Conservation (phyloP, 2,113 vertebrate genomes). For the Panthera tigris region DNA sequence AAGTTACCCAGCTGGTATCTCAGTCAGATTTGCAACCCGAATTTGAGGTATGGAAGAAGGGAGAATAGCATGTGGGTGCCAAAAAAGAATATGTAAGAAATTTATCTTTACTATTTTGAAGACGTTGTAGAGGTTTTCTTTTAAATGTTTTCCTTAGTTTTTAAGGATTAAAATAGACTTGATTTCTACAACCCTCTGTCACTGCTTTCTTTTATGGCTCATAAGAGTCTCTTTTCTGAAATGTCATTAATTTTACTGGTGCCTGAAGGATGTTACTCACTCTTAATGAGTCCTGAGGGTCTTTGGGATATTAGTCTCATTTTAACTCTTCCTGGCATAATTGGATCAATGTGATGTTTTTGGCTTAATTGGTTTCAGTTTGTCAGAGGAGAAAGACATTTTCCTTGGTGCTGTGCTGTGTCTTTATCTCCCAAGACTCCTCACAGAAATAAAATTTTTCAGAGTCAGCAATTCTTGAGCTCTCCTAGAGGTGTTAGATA, state of each 20-base stretch:
- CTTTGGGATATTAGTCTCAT: slow-evolving; percentile 34
- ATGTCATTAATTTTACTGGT: slow-evolving; percentile 71
- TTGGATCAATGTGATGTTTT: slow-evolving; percentile 54
- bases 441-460: neutral
- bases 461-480: neutral
- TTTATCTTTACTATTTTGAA: neutral
- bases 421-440: neutral
- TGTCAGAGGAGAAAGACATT: slow-evolving; percentile 49
- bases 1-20: neutral
- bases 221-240: slow-evolving; percentile 62
- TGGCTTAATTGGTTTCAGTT: slow-evolving; percentile 62
- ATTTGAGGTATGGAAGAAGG: neutral
- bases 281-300: slow-evolving; percentile 50
- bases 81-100: neutral
- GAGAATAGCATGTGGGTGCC: neutral
- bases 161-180: slow-evolving; percentile 59
- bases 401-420: slow-evolving; percentile 17
- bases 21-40: neutral
- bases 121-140: slow-evolving; percentile 30
- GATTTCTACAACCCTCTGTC: slow-evolving; percentile 46
- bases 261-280: slow-evolving; percentile 53
- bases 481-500: neutral
- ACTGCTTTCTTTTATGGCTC: slow-evolving; percentile 64
- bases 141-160: slow-evolving; percentile 48
- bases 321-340: slow-evolving; percentile 52